Percentiles rank a stretch among this genome's conserved stretches.
These are phyloP conservation scores for Dynastes hyllus DNA, from an alignment of 2,888 invertebrate genomes.

Conservation along the genomic window DNA sequence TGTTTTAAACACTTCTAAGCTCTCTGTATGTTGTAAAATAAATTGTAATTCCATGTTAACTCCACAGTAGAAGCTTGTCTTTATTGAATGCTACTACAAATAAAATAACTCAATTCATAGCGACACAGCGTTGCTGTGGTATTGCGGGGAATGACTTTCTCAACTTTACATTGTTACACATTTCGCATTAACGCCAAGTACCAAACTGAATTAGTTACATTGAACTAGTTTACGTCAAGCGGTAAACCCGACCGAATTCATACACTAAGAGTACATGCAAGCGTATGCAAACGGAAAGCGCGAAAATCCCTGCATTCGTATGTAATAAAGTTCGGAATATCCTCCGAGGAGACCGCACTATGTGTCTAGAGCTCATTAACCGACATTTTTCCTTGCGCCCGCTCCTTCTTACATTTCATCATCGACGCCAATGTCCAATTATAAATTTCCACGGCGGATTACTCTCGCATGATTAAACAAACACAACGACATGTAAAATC, in stretches of 20 bases:
- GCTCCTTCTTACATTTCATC: slow-evolving; percentile 49
- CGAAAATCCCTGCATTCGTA: slow-evolving; percentile 44
- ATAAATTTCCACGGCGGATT: slow-evolving; percentile 66
- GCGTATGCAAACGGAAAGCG: slow-evolving; percentile 6
- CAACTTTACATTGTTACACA: slow-evolving; percentile 9
- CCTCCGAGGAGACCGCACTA: background rate
- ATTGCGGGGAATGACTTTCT: background rate
- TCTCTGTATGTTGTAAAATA: no score
- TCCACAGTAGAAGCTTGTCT: no score
- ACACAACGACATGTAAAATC: slow-evolving; percentile 70
- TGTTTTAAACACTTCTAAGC: no score
- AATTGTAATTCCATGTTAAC: background rate
- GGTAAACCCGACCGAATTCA: background rate
- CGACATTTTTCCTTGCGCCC: slow-evolving; percentile 27
- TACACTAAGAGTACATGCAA: background rate
- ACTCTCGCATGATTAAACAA: slow-evolving; percentile 68
- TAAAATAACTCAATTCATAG: no score
- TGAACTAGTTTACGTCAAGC: slow-evolving; percentile 21
- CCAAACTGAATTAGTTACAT: slow-evolving; percentile 26
- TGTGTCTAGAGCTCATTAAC: slow-evolving; percentile 30
- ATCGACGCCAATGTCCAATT: slow-evolving; percentile 66
- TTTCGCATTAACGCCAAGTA: background rate
- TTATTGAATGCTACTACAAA: no score
- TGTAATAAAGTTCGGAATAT: slow-evolving; percentile 48
- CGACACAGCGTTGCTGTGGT: no score